phyloP scores from a whole-genome alignment of 2,113 vertebrate genomes.

The Osmerus mordax region DNA sequence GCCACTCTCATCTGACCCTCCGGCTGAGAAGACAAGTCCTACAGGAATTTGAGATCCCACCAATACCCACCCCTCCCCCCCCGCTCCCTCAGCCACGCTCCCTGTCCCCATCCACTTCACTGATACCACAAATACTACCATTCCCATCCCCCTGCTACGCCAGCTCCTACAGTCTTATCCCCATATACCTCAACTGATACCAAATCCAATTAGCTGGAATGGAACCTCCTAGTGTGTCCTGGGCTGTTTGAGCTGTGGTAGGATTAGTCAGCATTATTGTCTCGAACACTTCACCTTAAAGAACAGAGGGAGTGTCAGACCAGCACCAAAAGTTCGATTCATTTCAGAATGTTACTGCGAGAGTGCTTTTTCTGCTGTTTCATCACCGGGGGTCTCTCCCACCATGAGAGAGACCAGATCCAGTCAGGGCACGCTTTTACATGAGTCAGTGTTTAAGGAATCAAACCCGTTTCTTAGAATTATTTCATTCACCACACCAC shows the following conservation, averaged over 20 bases:
- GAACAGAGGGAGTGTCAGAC: background rate
- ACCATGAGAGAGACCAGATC: background rate
- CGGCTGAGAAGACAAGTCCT: constrained; percentile 23
- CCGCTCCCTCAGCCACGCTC: background rate
- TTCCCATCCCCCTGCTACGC: background rate
- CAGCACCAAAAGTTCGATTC: background rate
- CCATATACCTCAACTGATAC: constrained; percentile 16
- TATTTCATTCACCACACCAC: background rate
- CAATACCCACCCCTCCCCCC: constrained; percentile 13
- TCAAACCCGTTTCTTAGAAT: background rate
- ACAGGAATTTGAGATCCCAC: constrained; percentile 29
- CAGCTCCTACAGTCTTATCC: background rate
- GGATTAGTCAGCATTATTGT: constrained; percentile 43
- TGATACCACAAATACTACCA: background rate
- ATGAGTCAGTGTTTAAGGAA: background rate
- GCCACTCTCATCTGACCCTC: background rate
- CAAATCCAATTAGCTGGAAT: constrained; percentile 46
- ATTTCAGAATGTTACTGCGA: background rate
- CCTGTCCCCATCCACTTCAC: background rate
- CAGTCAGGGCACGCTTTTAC: background rate
- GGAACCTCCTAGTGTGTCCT: constrained; percentile 27
- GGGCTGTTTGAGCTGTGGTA: constrained; percentile 27
- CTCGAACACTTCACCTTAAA: background rate
- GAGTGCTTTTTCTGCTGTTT: no score
- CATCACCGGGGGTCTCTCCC: no score